These are phyloP conservation scores for Halcyon leucocephala DNA, from an alignment of 2,797 vertebrate species.

Conservation along the genomic window DNA sequence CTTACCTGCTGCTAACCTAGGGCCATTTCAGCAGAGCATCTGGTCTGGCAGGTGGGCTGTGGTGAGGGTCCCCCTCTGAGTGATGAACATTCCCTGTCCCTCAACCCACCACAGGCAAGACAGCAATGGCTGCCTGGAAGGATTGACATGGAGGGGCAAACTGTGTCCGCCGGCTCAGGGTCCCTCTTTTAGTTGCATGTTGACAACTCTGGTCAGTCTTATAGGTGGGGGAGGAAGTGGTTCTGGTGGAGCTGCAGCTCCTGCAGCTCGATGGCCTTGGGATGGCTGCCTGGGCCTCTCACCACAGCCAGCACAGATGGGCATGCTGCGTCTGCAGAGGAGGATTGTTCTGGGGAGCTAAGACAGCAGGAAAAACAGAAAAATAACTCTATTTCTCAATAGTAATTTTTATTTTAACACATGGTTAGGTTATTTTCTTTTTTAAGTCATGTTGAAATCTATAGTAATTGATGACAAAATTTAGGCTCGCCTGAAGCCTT, in stretches of 20 bases:
- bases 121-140: not conserved
- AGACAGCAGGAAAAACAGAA: not conserved
- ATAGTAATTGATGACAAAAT: not conserved
- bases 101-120: accelerated
- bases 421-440: not conserved
- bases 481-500: not conserved
- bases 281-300: not conserved
- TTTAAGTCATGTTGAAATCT: not conserved
- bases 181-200: not conserved
- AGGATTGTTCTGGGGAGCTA: not conserved
- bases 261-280: not conserved
- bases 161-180: not conserved
- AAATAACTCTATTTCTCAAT: not conserved
- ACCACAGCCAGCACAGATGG: accelerated
- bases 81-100: not conserved
- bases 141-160: accelerated
- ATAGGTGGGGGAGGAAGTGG: not conserved
- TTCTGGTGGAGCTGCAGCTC: not conserved
- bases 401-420: not conserved
- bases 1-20: not conserved
- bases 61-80: not conserved
- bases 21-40: not conserved
- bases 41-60: not conserved
- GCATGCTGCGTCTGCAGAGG: accelerated
- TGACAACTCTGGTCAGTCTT: not conserved